phyloP scores from a whole-genome alignment of 2,797 vertebrate species.

The Poecilia velifera region DNA sequence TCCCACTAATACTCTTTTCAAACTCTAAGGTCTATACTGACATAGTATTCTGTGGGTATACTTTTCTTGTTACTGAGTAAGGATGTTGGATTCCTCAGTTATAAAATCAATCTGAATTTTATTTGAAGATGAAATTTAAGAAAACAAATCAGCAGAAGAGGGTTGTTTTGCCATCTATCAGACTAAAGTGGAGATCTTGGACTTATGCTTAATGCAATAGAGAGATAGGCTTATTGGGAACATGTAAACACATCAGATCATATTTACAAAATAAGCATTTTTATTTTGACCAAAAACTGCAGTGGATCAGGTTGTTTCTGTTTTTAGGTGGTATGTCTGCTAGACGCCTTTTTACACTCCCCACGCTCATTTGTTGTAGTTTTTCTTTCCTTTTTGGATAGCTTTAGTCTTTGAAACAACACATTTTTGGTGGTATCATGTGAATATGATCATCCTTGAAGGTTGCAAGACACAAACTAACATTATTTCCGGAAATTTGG shows the following conservation, averaged over 20 bases:
- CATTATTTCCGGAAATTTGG: no score
- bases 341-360: not conserved
- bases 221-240: not conserved
- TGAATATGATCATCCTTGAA: no score
- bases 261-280: not conserved
- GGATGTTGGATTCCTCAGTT: constrained; percentile 3
- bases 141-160: not conserved
- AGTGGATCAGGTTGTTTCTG: not conserved
- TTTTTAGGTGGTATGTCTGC: not conserved
- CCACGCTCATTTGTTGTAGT: not conserved
- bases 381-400: no score
- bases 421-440: no score
- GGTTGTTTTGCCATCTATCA: no score
- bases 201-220: not conserved
- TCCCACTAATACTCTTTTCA: constrained; percentile 44
- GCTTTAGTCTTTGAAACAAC: no score
- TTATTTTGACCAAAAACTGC: not conserved
- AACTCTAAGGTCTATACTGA: constrained; percentile 49
- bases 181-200: not conserved
- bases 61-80: constrained; percentile 34
- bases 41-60: constrained; percentile 54
- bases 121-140: not conserved
- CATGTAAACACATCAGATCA: not conserved
- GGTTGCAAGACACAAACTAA: no score
- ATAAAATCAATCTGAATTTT: constrained; percentile 18